A percentile compares a stretch with the other conserved stretches of the same genome.
Evolutionary conservation across 2,113 vertebrate species (phyloP).

Genomic region (Rhinoptilus africanus): DNA sequence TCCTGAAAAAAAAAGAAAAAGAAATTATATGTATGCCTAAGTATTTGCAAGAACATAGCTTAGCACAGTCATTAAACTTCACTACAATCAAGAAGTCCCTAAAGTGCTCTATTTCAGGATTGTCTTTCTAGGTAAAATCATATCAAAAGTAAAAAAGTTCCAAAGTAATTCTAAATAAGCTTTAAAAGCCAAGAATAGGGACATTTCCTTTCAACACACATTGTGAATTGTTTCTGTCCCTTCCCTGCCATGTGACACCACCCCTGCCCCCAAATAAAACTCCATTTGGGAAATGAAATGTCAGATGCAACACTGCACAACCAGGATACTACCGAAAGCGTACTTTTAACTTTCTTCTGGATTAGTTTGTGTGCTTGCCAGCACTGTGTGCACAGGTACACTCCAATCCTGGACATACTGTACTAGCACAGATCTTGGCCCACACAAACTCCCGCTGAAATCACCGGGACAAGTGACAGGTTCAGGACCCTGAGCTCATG

Average conservation of each 20-base stretch:
- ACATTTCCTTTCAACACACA: neutral
- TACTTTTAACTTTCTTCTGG: neutral
- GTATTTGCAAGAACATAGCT: neutral
- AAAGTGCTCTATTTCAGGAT: neutral
- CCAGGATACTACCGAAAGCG: neutral
- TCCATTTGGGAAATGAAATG: neutral
- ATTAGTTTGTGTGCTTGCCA: neutral
- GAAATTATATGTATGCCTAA: neutral
- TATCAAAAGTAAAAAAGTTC: neutral
- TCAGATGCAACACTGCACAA: neutral
- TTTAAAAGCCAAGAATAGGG: neutral
- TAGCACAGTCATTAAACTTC: neutral
- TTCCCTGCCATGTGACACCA: neutral
- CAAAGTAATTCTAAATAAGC: neutral
- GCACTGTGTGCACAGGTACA: neutral
- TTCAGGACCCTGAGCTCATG: neutral
- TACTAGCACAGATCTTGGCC: neutral
- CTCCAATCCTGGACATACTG: neutral
- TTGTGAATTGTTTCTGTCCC: fast-evolving
- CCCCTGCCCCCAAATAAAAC: neutral
- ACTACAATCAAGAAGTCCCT: neutral
- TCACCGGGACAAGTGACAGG: neutral
- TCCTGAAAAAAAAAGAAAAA: neutral
- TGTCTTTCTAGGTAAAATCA: neutral
- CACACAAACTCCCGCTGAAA: neutral